These are phyloP conservation scores for Clarias gariepinus DNA, from an alignment of 2,113 vertebrate genomes.

Conservation along the genomic window DNA sequence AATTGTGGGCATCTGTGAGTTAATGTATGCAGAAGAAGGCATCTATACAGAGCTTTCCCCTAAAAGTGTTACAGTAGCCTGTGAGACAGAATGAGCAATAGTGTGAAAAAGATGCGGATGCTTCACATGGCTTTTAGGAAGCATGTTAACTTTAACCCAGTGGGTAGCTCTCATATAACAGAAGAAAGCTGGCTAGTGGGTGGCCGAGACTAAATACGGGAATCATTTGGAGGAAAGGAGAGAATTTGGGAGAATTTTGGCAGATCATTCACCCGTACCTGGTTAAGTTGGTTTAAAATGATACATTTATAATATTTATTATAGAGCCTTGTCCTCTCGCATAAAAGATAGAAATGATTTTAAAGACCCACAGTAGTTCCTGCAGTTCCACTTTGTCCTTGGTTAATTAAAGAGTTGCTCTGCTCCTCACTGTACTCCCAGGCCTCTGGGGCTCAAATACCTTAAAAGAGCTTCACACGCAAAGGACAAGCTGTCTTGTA, in stretches of 20 bases:
- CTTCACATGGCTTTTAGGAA: background rate
- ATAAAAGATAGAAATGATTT: conserved; percentile 13
- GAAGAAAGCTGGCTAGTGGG: background rate
- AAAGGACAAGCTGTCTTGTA: background rate
- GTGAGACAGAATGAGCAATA: background rate
- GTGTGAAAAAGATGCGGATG: background rate
- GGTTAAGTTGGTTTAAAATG: background rate
- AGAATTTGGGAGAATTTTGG: no score
- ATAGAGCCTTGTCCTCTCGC: background rate
- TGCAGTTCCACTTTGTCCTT: conserved; percentile 19
- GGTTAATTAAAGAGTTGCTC: conserved; percentile 42
- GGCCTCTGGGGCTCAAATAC: conserved; percentile 13
- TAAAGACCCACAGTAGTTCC: background rate
- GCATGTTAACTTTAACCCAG: background rate
- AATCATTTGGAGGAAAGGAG: no score
- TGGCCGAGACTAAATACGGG: background rate
- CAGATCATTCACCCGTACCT: background rate
- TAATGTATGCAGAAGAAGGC: background rate
- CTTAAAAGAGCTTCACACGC: conserved; percentile 34
- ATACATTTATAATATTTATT: background rate
- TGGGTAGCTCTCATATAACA: background rate
- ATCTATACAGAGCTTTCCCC: background rate
- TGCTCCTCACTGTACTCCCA: conserved; percentile 20
- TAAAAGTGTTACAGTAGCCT: background rate
- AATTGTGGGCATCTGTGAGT: background rate